Base-by-base conservation (phyloP, 2,888 invertebrate genomes). In the Plagodis pulveraria region DNA sequence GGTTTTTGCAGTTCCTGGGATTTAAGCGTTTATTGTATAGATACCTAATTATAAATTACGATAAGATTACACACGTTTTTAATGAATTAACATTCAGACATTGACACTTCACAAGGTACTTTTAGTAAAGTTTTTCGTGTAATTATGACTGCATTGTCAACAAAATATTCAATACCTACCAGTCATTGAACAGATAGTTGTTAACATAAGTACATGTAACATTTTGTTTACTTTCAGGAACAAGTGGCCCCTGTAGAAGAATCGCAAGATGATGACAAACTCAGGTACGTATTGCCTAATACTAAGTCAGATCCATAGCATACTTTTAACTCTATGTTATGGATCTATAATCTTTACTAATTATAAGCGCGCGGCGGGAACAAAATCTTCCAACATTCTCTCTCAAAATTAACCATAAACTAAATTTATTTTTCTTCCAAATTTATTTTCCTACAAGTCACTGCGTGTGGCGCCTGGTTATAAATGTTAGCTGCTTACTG, bases 201-300 rank as follows among this genome's bases (percentile, higher is more conserved):
- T 46, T n/a, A 6, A 36, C 2, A 36, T 8, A 8, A 36, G 11
- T 10, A 41, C 6, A 41, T 38, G 33, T 52, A 22, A 7, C 22
- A 10, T 11, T 41, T 60, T 52, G 48, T 63, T 56, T 59, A 50
- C 65, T 87, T 86, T 41, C 83, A 91, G 91, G 87, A 91, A 67
- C 87, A 83, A 77, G 86, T 83, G 0, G 86, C 90, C 5, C 91
- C 91, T 1, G 91, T 91, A 0, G 85, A 89, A 65, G 91, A 91
- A 62, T 73, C 77, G 0, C 88, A 87, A 58, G 90, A 91, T 5
- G 90, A 91, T 11, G 88, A 89, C 35, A 85, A 85, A 59, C 59
- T 74, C 60, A 84, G 86, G 87, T 86, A 79, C 66, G 42, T 65
- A 61, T 50, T 46, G 56, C 42, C 44, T 66, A 52, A 63, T 12